A percentile compares a stretch with the other conserved stretches of the same genome.
phyloP scores from a whole-genome alignment of 2,113 vertebrate genomes.

The Triplophysa tibetana region DNA sequence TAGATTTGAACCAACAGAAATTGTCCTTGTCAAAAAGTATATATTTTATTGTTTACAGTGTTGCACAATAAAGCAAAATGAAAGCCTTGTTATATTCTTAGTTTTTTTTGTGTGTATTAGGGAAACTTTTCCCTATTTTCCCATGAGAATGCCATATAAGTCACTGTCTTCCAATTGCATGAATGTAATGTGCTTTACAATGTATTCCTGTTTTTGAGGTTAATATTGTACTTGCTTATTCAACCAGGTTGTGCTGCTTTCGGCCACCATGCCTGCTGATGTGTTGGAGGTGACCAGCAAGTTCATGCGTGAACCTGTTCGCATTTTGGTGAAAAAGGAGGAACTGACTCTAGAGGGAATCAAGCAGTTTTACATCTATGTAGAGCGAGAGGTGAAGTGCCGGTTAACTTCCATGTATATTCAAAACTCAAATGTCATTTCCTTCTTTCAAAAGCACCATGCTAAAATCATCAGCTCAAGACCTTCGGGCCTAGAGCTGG shows the following conservation, averaged over 20 bases:
- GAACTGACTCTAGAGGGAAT: conserved; percentile 98
- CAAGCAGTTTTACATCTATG: conserved; percentile 99
- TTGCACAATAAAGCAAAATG: no score
- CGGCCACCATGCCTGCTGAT: conserved; percentile 97
- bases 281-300: conserved; percentile 99
- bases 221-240: not conserved
- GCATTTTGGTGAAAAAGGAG: conserved; percentile 97
- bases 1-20: no score
- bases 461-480: conserved; percentile 70
- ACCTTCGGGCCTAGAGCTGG: conserved; percentile 61
- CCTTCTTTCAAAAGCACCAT: conserved; percentile 76
- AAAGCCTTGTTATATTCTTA: no score
- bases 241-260: conserved; percentile 91
- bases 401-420: not conserved
- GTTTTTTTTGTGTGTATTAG: no score
- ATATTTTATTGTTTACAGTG: no score
- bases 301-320: conserved; percentile 96
- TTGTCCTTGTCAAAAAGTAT: no score
- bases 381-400: conserved; percentile 90
- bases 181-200: not conserved
- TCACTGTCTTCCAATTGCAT: no score
- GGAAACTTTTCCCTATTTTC: no score
- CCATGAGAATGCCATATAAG: no score
- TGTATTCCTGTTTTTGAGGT: not conserved
- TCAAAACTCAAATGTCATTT: not conserved